These are phyloP conservation scores for Anthopleura sola DNA, from an alignment of 64 coral and sea anemone genomes.

Conservation along the genomic window DNA sequence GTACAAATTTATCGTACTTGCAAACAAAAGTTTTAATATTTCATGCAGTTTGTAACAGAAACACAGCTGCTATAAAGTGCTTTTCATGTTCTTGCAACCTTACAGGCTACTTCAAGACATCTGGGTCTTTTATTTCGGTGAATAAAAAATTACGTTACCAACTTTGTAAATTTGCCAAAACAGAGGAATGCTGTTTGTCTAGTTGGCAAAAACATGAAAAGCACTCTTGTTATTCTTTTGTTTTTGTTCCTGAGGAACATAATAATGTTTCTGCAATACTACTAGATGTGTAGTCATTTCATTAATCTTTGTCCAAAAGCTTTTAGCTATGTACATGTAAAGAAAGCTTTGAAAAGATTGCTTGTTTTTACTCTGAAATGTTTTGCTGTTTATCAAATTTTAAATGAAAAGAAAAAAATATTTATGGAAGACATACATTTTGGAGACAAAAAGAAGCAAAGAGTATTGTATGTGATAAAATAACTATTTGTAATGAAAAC, in stretches of 20 bases:
- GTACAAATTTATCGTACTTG: not conserved
- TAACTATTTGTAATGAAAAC: not conserved
- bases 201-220: too few relatives aligned
- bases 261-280: not conserved
- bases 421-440: not conserved
- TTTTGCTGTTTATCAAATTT: not conserved
- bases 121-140: too few relatives aligned
- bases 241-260: too few relatives aligned
- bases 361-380: not conserved
- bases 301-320: not conserved
- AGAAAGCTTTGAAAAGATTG: not conserved
- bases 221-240: too few relatives aligned
- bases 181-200: too few relatives aligned
- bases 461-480: not conserved
- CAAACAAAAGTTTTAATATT: not conserved
- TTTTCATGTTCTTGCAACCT: not conserved
- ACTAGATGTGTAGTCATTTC: not conserved
- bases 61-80: not conserved
- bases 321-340: not conserved
- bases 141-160: too few relatives aligned
- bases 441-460: not conserved
- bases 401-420: not conserved
- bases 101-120: too few relatives aligned
- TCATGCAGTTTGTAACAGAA: too few relatives aligned
- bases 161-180: too few relatives aligned